These are phyloP conservation scores for Zootermopsis nevadensis DNA, from an alignment of 2,888 invertebrate species.

Conservation along the genomic window DNA sequence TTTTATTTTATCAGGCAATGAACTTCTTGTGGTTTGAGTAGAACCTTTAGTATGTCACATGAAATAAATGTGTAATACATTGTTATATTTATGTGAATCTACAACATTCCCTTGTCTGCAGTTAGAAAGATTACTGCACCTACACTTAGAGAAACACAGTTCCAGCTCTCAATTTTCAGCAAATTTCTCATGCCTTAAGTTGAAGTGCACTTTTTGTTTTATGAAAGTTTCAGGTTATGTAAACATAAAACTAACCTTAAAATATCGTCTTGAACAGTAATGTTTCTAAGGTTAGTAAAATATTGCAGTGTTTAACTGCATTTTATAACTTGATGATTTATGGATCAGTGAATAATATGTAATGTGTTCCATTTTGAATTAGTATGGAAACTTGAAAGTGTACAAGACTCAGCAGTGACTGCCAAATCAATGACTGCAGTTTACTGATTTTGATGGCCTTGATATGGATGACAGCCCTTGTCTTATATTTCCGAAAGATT, in stretches of 20 bases:
- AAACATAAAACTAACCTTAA: no score
- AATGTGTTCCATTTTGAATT: no score
- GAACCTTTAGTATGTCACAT: neutral
- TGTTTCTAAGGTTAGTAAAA: no score
- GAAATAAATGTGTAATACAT: neutral
- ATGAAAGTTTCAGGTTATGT: no score
- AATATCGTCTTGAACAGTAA: no score
- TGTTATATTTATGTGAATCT: neutral
- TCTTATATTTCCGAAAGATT: conserved; percentile 22
- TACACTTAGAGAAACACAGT: neutral
- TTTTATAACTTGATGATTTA: no score
- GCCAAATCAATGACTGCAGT: neutral
- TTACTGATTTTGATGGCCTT: neutral
- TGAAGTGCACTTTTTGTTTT: conserved; percentile 8
- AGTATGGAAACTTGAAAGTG: conserved; percentile 2
- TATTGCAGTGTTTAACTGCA: no score
- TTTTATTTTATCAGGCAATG: neutral
- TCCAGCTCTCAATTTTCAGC: neutral
- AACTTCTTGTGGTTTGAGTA: neutral
- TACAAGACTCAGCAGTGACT: neutral
- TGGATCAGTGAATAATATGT: no score
- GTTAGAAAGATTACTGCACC: neutral
- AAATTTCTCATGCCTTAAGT: neutral
- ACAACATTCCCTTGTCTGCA: neutral
- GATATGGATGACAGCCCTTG: conserved; percentile 8